phyloP scores from a whole-genome alignment of 2,797 vertebrate genomes.

The Eulemur albifrons region DNA sequence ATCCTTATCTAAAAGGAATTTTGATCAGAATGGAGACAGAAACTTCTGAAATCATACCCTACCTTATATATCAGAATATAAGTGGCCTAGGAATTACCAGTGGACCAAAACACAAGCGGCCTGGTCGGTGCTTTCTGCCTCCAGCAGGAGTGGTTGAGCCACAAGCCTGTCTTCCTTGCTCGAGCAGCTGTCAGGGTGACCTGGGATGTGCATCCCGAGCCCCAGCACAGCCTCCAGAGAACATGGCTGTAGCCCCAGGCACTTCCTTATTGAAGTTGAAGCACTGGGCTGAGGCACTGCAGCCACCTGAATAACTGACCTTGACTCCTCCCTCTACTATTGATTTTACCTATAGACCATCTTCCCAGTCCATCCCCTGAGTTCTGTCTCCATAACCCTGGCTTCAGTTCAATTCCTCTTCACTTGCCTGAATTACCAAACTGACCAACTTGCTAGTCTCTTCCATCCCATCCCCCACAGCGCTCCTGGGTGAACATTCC shows the following conservation, averaged over 20 bases:
- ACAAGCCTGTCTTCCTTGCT: background rate
- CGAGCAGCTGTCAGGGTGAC: background rate
- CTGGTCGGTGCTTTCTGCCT: background rate
- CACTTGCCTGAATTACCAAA: background rate
- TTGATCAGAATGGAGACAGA: background rate
- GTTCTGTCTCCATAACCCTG: background rate
- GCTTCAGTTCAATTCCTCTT: background rate
- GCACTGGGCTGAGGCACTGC: background rate
- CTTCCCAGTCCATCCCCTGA: too few relatives aligned
- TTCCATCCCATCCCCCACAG: background rate
- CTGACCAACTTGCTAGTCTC: background rate
- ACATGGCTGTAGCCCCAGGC: background rate
- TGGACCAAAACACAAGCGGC: background rate
- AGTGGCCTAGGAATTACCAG: background rate
- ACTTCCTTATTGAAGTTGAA: background rate
- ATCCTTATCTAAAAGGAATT: constrained; percentile 34
- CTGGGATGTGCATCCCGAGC: background rate
- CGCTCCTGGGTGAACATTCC: background rate
- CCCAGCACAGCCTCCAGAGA: background rate
- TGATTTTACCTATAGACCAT: background rate
- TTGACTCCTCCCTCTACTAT: background rate
- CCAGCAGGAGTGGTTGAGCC: background rate
- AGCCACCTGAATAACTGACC: background rate
- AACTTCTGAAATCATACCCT: background rate
- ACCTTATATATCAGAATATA: background rate